Conservation (phyloP, 2,113 vertebrate genomes). For the Onychorhynchus coronatus region DNA sequence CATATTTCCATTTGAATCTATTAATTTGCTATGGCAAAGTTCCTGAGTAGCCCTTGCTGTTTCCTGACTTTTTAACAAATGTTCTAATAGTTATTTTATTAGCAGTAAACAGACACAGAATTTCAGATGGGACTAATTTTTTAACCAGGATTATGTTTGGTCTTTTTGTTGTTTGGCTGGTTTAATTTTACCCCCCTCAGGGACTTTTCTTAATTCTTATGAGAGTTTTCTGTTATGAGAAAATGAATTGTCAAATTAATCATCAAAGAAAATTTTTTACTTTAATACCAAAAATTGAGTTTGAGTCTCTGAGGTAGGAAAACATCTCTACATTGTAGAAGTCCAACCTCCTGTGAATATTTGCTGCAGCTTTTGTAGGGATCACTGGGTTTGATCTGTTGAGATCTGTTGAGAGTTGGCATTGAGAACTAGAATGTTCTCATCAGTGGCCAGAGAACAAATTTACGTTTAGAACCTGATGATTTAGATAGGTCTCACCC, state of each 20-base stretch:
- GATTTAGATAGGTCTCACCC: not conserved
- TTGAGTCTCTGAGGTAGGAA: not conserved
- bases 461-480: not conserved
- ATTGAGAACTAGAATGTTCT: not conserved
- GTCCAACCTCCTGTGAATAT: not conserved
- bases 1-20: not conserved
- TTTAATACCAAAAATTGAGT: not conserved
- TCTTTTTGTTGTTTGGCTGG: not conserved
- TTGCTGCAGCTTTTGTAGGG: not conserved
- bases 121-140: not conserved
- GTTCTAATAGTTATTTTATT: not conserved
- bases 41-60: not conserved
- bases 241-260: not conserved
- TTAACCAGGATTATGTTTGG: not conserved
- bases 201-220: not conserved
- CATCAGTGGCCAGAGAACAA: not conserved
- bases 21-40: not conserved
- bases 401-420: not conserved
- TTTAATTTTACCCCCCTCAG: accelerated
- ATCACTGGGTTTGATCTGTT: not conserved
- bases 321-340: not conserved
- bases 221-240: not conserved
- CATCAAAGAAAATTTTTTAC: not conserved
- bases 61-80: constrained; percentile 26
- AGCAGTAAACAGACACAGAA: not conserved